A percentile compares a stretch with the other conserved stretches of the same genome.
These are phyloP conservation scores for Strongylocentrotus purpuratus DNA, from an alignment of 35 echinoderm and acorn worm species.

Conservation along the genomic window DNA sequence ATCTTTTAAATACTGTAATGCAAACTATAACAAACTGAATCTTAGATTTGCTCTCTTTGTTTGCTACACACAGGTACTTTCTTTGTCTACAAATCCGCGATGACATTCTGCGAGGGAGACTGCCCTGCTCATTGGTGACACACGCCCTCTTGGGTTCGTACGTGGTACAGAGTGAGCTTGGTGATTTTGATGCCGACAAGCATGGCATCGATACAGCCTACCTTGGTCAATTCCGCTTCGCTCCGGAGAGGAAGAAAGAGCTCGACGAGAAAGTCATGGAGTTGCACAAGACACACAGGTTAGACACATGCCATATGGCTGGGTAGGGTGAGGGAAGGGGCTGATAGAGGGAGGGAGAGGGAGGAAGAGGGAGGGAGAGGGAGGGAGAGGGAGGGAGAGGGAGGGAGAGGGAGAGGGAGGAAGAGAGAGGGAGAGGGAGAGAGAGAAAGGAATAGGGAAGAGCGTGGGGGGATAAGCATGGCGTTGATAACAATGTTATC, in stretches of 20 bases:
- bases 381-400: background rate
- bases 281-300: slow-evolving; percentile 98
- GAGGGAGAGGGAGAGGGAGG: too few relatives aligned
- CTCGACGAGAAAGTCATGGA: slow-evolving; percentile 96
- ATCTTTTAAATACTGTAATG: too few relatives aligned
- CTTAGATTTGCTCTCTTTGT: background rate
- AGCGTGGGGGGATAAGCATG: background rate
- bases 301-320: background rate
- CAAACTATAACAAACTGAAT: too few relatives aligned
- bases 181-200: slow-evolving; percentile 91
- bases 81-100: slow-evolving; percentile 93
- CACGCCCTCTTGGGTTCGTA: slow-evolving; percentile 95
- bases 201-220: slow-evolving; percentile 83
- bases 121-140: slow-evolving; percentile 94
- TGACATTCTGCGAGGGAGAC: slow-evolving; percentile 92
- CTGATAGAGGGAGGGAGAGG: background rate
- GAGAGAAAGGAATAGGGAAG: too few relatives aligned
- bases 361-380: too few relatives aligned
- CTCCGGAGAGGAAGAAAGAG: slow-evolving; percentile 79
- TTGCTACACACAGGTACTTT: slow-evolving; percentile 64
- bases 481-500: too few relatives aligned
- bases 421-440: too few relatives aligned
- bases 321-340: background rate
- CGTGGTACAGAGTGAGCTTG: slow-evolving; percentile 90
- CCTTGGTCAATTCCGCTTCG: slow-evolving; percentile 85